Conservation (phyloP, 2,113 vertebrate genomes). For the Danionella cerebrum region DNA sequence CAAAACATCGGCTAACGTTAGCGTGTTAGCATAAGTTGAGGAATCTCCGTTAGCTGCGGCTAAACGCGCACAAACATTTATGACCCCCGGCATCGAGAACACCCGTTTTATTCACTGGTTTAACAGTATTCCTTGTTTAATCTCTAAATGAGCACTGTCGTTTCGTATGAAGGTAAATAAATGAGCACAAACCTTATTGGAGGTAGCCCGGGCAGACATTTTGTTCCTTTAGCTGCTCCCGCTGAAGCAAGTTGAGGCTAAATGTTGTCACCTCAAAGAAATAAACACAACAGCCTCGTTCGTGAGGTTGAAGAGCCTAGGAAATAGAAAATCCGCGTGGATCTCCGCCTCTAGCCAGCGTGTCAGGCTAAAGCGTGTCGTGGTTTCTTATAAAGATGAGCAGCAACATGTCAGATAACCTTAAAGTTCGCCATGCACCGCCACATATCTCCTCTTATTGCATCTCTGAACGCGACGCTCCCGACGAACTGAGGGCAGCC, state of each 20-base stretch:
- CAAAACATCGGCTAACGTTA: not conserved
- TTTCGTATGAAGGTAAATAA: not conserved
- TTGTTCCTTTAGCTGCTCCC: conserved; percentile 68
- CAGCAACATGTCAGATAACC: conserved; percentile 66
- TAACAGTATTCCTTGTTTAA: not conserved
- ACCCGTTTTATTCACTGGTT: not conserved
- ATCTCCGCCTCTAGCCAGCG: conserved; percentile 48
- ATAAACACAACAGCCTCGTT: not conserved
- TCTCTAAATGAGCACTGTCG: not conserved
- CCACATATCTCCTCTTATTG: conserved; percentile 18
- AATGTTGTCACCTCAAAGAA: conserved; percentile 13
- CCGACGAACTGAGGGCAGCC: not conserved
- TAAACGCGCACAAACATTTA: not conserved
- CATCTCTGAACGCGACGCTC: not conserved
- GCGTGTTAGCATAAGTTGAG: conserved; percentile 22
- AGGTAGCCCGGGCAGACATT: conserved; percentile 81
- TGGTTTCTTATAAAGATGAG: conserved; percentile 51
- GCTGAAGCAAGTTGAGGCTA: conserved; percentile 42
- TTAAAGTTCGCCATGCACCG: conserved; percentile 63
- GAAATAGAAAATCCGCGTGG: not conserved
- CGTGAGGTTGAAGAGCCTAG: not conserved
- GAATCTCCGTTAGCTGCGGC: conserved; percentile 13
- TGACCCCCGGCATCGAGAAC: not conserved
- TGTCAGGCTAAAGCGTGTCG: conserved; percentile 63
- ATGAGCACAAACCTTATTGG: conserved; percentile 58